phyloP scores from a whole-genome alignment of 2,113 vertebrate species.

The Gila orcuttii region DNA sequence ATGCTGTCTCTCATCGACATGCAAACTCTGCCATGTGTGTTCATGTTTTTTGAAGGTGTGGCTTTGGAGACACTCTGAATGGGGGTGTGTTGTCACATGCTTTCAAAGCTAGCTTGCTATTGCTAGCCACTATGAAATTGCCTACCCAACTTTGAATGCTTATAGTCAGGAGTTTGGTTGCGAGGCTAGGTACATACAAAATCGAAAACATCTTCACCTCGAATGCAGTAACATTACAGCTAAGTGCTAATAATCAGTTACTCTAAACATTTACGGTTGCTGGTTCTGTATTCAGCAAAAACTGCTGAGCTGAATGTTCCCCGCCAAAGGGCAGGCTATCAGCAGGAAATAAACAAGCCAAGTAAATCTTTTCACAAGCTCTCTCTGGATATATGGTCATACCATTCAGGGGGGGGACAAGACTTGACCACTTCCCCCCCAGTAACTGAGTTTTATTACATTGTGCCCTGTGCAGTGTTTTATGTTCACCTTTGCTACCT shows the following conservation, averaged over 20 bases:
- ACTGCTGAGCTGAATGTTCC: constrained; percentile 1
- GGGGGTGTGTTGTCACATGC: no score
- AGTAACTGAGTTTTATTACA: neutral
- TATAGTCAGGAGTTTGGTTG: neutral
- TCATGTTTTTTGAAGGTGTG: no score
- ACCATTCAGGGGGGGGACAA: neutral
- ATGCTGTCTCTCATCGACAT: no score
- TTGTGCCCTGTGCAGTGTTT: constrained; percentile 4
- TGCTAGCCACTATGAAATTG: no score
- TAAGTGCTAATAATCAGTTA: neutral
- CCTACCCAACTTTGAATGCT: neutral
- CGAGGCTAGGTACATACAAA: neutral
- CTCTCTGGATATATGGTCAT: neutral
- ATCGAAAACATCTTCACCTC: neutral
- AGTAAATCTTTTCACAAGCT: constrained; percentile 27
- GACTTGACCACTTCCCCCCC: constrained; percentile 1
- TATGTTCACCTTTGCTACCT: constrained; percentile 20
- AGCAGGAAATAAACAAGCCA: constrained; percentile 25
- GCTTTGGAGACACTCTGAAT: no score
- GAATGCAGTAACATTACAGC: neutral
- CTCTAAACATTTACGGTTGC: neutral
- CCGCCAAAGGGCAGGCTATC: neutral
- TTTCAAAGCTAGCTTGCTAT: no score
- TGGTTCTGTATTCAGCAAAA: neutral
- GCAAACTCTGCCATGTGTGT: no score